phyloP scores from a whole-genome alignment of 2,797 vertebrate species.

The Apodemus agrarius region DNA sequence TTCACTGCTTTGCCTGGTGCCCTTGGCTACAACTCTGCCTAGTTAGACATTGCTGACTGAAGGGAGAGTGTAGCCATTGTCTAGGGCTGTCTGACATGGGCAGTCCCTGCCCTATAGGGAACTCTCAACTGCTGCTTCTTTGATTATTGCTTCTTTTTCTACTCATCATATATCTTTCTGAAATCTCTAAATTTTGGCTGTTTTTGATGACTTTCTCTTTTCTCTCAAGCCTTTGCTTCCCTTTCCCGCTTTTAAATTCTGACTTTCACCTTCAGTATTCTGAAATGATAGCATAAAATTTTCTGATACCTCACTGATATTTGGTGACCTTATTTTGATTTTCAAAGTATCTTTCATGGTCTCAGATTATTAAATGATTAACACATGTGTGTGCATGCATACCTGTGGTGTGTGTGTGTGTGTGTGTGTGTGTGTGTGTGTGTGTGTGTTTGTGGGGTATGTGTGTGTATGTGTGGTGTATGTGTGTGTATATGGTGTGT shows the following conservation, averaged over 20 bases:
- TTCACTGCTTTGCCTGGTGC: constrained; percentile 12
- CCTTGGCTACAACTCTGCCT: neutral
- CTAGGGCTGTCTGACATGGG: neutral
- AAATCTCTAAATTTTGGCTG: neutral
- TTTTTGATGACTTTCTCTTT: neutral
- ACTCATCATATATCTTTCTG: neutral
- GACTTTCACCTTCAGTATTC: neutral
- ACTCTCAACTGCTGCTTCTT: neutral
- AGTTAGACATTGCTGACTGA: constrained; percentile 52
- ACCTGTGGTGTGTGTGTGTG: neutral
- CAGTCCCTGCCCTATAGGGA: neutral
- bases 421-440: neutral
- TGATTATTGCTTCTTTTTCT: neutral
- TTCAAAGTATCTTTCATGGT: neutral
- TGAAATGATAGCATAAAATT: neutral
- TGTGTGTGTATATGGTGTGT: neutral
- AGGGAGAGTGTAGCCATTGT: neutral
- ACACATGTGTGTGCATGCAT: neutral
- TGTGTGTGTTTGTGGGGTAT: neutral
- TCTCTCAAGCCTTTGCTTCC: neutral
- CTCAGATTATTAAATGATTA: neutral
- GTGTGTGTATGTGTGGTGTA: neutral
- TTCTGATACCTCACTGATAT: neutral
- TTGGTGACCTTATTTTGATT: neutral
- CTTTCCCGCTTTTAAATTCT: neutral